These are phyloP conservation scores for Nysson spinosus DNA, from an alignment of 2,888 invertebrate genomes.

Conservation along the genomic window DNA sequence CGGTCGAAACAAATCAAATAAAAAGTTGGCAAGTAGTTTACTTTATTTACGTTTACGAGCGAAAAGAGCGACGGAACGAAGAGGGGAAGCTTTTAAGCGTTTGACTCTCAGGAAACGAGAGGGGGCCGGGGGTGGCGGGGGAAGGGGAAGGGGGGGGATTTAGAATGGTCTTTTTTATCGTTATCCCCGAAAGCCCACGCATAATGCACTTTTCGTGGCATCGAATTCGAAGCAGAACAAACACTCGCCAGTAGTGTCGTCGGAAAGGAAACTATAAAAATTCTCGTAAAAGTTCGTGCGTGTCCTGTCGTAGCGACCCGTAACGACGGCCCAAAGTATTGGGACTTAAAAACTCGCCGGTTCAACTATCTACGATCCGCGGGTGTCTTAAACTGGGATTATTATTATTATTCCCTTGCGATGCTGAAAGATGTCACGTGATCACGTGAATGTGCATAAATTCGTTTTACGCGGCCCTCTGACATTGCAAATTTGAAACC, in stretches of 20 bases:
- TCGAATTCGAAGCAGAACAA: constrained; percentile 13
- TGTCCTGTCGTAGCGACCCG: not conserved
- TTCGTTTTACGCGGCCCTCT: too few species aligned
- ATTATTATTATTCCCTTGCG: too few species aligned
- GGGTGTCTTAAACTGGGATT: too few species aligned
- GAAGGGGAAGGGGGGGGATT: too few species aligned
- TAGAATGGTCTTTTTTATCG: constrained; percentile 35
- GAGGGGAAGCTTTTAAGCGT: constrained; percentile 38
- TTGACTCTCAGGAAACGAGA: too few species aligned
- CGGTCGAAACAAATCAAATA: not conserved
- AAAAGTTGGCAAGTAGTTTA: constrained; percentile 16
- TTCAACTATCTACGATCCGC: too few species aligned
- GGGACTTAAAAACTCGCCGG: too few species aligned
- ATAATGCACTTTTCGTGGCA: not conserved
- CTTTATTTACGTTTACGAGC: constrained; percentile 44
- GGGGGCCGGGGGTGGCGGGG: too few species aligned
- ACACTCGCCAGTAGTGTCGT: constrained; percentile 24
- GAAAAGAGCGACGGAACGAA: not conserved
- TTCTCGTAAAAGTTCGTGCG: constrained; percentile 47
- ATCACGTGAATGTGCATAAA: too few species aligned
- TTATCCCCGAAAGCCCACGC: constrained; percentile 2
- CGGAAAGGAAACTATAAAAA: constrained; percentile 53
- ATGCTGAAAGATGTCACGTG: too few species aligned
- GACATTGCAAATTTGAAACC: too few species aligned
- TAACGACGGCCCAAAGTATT: too few species aligned